Base-by-base conservation (phyloP, 2,888 invertebrate species). In the Nebria salina region DNA sequence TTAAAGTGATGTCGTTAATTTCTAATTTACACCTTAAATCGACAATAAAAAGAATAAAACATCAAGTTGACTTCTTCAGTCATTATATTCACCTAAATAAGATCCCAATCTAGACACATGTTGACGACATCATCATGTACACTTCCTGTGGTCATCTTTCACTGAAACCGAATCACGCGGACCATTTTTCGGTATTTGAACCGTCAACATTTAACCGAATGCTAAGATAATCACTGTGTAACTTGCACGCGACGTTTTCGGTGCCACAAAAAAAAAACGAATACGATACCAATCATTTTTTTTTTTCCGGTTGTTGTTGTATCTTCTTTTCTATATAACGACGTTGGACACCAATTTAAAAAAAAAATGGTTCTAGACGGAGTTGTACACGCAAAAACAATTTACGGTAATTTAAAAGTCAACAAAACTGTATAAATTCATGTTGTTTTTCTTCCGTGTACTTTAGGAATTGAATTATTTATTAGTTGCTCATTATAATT, bases 1-100 rank as follows among this genome's bases (percentile, higher is more conserved):
- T 54, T 8, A 54, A 11, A 54, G 54, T 54, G 34, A 34, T 34
- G 54, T 54, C 54, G 54, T 54, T 54, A 54, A 54, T 54, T 54
- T 54, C 54, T 54, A 54, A 54, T 54, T 54, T 54, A 54, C 54
- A 54, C 54, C 54, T 54, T 54, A 54, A 54, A 54, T 54, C 54
- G 54, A 54, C 54, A 2, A 54, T 54, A 54, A 54, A 54, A 54
- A 54, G 8, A 54, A 54, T 8, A 13, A 54, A 54, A 54, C 54
- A 8, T 8, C 43, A 43, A 43, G 43, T 43, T 43, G 43, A 9
- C 7, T 54, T 54, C 13, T 54, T 54, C 13, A 54, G 54, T 54
- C 54, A 54, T 54, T 54, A 54, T 54, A 54, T 54, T 54, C 54
- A 54, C 4, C 54, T 54, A 54, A 54, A 54, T 11, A 13, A 8